Evolutionary conservation across 2,113 vertebrate species (phyloP), one percentile per base, ranked within the genome.

Genomic region (Triplophysa rosa): DNA sequence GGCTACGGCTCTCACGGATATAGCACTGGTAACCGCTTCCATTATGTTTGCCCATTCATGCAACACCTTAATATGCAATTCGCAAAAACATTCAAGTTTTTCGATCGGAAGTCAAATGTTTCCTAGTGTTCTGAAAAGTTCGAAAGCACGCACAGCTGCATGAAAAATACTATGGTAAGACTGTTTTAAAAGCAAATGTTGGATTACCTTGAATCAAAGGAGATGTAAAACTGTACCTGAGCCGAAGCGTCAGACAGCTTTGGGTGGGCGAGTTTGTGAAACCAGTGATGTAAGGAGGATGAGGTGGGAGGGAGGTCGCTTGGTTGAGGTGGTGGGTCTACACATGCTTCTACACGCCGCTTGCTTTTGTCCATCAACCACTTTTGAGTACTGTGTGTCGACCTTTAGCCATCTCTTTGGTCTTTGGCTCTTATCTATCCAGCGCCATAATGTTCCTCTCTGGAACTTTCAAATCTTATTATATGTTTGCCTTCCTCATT

Each of bases 1-100:
- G 96, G 96, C 86, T 99, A 99, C 7, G 95, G 96, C 87, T 97
- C 96, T 84, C 97, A 98, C 11, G 96, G 94, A 86, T 99, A 98
- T 91, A 95, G 90, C 94, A 96, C 97, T 85, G 96, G 97, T 98
- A 92, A 89, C 87, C 23, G 68, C 3, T 16, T 13, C 16, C 10
- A 16, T 73, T 72, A 5, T 4, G 2, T 7, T 29, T 24, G 1
- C 23, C 8, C 19, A 9, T 40, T 37, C 54, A 61, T 24, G 6
- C 3, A 72, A 9, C 33, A 16, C n/a, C 29, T 69, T 10, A 67
- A 67, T 47, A 67, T 67, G 45, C 16, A 26, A 13, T 19, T 12
- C 4, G 47, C 47, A 26, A 52, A 68, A 33, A 12, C 17, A 1
- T 17, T 54, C 24, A 70, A 45, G 67, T 16, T 49, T 3, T 68